These are phyloP conservation scores for Megalurothrips usitatus DNA, from an alignment of 2,888 invertebrate genomes.

Conservation along the genomic window DNA sequence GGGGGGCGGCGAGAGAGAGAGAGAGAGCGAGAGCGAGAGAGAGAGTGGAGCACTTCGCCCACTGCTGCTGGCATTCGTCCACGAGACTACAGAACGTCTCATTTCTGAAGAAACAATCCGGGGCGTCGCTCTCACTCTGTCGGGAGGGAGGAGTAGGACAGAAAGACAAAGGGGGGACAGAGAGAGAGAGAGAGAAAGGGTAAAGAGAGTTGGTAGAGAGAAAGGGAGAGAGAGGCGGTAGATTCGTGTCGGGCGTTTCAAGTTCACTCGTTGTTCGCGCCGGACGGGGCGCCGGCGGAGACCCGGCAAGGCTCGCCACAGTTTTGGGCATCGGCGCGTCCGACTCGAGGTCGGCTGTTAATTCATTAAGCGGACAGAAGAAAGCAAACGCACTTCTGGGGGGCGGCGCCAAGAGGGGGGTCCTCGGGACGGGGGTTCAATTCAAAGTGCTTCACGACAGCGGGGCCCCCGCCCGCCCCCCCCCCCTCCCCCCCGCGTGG, in stretches of 20 bases:
- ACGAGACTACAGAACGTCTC: conserved; percentile 19
- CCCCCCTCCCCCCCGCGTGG: background rate
- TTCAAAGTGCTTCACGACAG: background rate
- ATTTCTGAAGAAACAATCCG: conserved; percentile 19
- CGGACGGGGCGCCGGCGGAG: background rate
- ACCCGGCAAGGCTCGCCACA: background rate
- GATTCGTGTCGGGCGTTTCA: background rate
- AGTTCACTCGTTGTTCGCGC: background rate
- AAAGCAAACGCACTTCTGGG: background rate
- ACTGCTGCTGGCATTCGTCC: background rate
- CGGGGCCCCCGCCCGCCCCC: background rate
- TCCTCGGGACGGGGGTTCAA: no score
- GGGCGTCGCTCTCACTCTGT: background rate
- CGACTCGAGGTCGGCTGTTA: background rate
- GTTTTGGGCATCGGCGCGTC: background rate
- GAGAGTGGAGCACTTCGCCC: background rate
- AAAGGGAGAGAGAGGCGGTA: background rate
- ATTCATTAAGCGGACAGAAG: background rate
- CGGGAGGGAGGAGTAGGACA: background rate
- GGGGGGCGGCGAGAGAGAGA: background rate
- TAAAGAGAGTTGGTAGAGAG: background rate
- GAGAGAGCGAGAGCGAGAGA: background rate
- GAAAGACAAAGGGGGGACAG: background rate
- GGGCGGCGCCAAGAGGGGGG: no score
- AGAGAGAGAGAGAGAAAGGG: background rate